phyloP scores from a whole-genome alignment of 2,888 invertebrate species.

The Pseudeuparius sepicola region DNA sequence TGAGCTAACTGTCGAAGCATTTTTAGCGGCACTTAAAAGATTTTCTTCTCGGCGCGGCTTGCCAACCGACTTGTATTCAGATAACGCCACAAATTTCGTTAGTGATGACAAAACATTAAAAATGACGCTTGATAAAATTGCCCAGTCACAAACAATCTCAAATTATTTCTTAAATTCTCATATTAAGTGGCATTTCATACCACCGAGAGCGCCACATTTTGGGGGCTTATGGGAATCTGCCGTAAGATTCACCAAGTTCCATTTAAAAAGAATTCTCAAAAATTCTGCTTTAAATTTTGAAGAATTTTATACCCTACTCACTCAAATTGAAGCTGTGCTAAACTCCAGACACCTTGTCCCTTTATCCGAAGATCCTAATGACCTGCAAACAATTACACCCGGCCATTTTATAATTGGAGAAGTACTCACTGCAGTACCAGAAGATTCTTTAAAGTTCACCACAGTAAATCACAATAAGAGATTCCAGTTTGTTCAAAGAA shows the following conservation, averaged over 20 bases:
- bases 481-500: conserved; percentile 21
- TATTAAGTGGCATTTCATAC: conserved; percentile 28
- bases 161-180: conserved; percentile 8
- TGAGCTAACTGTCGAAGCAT: conserved; percentile 16
- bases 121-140: no score
- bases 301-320: no score
- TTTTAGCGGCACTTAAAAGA: conserved; percentile 19
- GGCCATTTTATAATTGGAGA: conserved; percentile 25
- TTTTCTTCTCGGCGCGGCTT: conserved; percentile 18
- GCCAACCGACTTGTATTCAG: conserved; percentile 15
- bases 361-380: conserved; percentile 23
- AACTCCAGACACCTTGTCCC: conserved; percentile 29
- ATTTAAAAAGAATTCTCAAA: conserved; percentile 24
- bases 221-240: no score
- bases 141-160: no score
- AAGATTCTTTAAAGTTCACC: conserved; percentile 15
- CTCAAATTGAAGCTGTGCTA: conserved; percentile 28
- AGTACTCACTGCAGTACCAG: conserved; percentile 19
- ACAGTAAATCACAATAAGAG: conserved; percentile 14
- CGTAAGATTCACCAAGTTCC: no score
- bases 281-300: conserved; percentile 24
- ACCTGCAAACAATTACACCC: conserved; percentile 22
- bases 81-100: conserved; percentile 17
- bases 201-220: no score
- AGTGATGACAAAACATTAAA: conserved; percentile 16